Evolutionary conservation across 2,113 vertebrate genomes (phyloP).

Genomic region (Nyctereutes procyonoides): DNA sequence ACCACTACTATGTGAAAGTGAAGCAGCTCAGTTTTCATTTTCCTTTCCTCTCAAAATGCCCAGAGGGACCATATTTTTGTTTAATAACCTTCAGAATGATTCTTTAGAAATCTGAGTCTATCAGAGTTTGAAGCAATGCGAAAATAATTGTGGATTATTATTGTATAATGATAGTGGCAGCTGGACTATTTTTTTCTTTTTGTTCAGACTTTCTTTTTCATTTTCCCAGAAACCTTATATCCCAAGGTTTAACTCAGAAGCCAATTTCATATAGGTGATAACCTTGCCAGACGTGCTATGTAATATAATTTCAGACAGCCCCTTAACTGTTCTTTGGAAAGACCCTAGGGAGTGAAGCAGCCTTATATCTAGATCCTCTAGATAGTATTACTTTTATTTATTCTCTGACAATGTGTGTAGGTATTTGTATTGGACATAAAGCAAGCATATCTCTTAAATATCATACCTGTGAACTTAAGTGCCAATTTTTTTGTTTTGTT

Average conservation of each 20-base stretch:
- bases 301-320: slow-evolving; percentile 78
- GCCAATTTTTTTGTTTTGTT: slow-evolving; percentile 64
- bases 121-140: slow-evolving; percentile 68
- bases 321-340: slow-evolving; percentile 67
- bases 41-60: slow-evolving; percentile 70
- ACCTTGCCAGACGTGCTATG: slow-evolving; percentile 63
- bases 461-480: slow-evolving; percentile 37
- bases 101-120: slow-evolving; percentile 77
- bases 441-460: slow-evolving; percentile 52
- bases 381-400: slow-evolving; percentile 66
- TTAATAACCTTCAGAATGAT: slow-evolving; percentile 75
- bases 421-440: slow-evolving; percentile 52
- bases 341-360: slow-evolving; percentile 29
- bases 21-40: slow-evolving; percentile 71
- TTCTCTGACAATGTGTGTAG: slow-evolving; percentile 41
- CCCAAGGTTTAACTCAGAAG: slow-evolving; percentile 67
- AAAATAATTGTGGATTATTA: slow-evolving; percentile 80
- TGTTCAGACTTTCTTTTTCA: slow-evolving; percentile 67
- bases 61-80: slow-evolving; percentile 74
- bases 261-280: slow-evolving; percentile 75
- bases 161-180: slow-evolving; percentile 69
- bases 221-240: slow-evolving; percentile 80
- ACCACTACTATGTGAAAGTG: slow-evolving; percentile 39
- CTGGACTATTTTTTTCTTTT: slow-evolving; percentile 49
- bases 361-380: slow-evolving; percentile 52